A percentile compares a stretch with the other conserved stretches of the same genome.
Evolutionary conservation across 2,888 invertebrate genomes (phyloP).

Genomic region (Dendrolimus pini): DNA sequence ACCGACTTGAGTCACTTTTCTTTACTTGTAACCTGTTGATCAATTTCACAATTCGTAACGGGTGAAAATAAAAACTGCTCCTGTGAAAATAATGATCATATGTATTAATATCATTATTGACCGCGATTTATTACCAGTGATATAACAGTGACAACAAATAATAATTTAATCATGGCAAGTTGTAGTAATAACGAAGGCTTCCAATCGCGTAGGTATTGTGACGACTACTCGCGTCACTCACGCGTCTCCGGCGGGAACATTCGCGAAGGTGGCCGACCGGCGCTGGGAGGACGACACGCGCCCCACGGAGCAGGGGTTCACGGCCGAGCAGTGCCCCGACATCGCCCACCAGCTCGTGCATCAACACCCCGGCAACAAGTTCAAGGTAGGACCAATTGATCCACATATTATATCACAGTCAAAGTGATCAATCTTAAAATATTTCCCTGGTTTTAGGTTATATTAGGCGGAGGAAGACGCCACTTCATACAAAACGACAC

Average conservation of each 20-base stretch:
- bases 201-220: conserved; percentile 66
- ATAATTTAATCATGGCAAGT: too few species aligned
- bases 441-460: conserved; percentile 54
- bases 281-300: conserved; percentile 82
- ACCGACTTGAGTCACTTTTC: too few species aligned
- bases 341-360: conserved; percentile 83
- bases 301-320: conserved; percentile 45
- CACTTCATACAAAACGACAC: conserved; percentile 75
- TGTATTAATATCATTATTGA: too few species aligned
- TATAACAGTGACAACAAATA: too few species aligned
- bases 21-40: too few species aligned
- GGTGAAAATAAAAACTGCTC: too few species aligned
- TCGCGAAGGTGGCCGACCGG: conserved; percentile 80
- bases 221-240: conserved; percentile 87
- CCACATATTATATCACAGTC: too few species aligned
- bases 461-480: conserved; percentile 83
- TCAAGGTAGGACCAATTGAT: conserved; percentile 68
- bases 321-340: conserved; percentile 76
- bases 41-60: too few species aligned
- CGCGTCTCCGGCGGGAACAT: conserved; percentile 83
- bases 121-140: too few species aligned
- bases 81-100: too few species aligned
- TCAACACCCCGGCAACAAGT: conserved; percentile 77
- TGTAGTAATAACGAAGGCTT: too few species aligned
- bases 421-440: too few species aligned